phyloP scores from a whole-genome alignment of 2,797 vertebrate genomes.

The Erithacus rubecula region DNA sequence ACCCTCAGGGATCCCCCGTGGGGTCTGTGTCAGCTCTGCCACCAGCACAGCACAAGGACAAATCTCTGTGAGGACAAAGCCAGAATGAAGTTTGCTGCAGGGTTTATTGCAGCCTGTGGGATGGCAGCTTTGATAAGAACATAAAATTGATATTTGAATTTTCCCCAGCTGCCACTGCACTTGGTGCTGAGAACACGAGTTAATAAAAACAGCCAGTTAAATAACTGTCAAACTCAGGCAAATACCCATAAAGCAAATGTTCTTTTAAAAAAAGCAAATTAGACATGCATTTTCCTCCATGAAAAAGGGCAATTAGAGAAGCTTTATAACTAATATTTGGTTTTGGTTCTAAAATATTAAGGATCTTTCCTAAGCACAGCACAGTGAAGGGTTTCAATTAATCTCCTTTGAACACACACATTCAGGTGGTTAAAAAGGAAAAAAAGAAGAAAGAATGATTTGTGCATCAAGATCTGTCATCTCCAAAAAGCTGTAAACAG shows the following conservation, averaged over 20 bases:
- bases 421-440: conserved; percentile 49
- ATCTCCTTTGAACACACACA: conserved; percentile 44
- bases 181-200: conserved; percentile 55
- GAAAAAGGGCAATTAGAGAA: conserved; percentile 68
- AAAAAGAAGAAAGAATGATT: conserved; percentile 26
- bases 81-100: neutral
- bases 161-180: conserved; percentile 66
- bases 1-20: accelerated
- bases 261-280: conserved; percentile 65
- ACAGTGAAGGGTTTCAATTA: conserved; percentile 34
- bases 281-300: conserved; percentile 62
- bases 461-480: conserved; percentile 8
- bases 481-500: conserved; percentile 60
- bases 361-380: neutral
- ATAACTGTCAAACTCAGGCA: conserved; percentile 70
- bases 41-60: neutral
- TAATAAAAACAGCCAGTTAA: conserved; percentile 76
- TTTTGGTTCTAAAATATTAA: conserved; percentile 47
- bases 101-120: conserved; percentile 28
- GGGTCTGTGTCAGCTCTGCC: accelerated
- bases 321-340: conserved; percentile 70
- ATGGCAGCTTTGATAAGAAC: conserved; percentile 34
- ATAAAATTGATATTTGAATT: conserved; percentile 62
- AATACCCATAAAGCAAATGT: conserved; percentile 60
- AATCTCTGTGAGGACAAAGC: neutral